A percentile compares a stretch with the other conserved stretches of the same genome.
Conservation (phyloP, 2,113 vertebrate genomes). For the Circaetus cinerascens region DNA sequence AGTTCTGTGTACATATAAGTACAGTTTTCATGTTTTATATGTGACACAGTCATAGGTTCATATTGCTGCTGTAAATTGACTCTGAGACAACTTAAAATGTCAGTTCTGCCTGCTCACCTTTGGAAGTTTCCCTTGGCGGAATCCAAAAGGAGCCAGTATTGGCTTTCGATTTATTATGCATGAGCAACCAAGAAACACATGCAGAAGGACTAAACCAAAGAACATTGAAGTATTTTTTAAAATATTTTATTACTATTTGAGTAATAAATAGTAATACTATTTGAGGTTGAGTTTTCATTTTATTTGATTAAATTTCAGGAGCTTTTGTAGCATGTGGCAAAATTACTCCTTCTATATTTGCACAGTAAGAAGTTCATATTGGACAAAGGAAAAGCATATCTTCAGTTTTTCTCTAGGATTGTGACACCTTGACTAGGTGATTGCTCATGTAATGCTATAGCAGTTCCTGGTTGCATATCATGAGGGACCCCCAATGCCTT, state of each 20-base stretch:
- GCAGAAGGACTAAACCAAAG: not conserved
- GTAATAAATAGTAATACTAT: not conserved
- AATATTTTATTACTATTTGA: not conserved
- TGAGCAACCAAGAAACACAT: not conserved
- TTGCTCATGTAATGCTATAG: not conserved
- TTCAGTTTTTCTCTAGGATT: not conserved
- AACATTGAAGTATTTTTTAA: not conserved
- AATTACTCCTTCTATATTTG: not conserved
- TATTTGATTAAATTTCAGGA: not conserved
- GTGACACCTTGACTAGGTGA: not conserved
- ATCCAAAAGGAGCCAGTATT: not conserved
- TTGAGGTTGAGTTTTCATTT: not conserved
- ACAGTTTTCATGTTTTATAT: not conserved
- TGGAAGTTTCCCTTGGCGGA: not conserved
- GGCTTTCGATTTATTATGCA: not conserved
- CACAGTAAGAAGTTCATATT: not conserved
- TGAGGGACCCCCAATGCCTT: not conserved
- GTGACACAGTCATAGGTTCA: not conserved
- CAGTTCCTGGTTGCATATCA: not conserved
- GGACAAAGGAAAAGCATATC: not conserved
- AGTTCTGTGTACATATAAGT: not conserved
- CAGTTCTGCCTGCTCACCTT: not conserved
- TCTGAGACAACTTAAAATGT: not conserved
- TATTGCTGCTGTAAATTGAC: not conserved
- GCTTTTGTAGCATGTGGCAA: not conserved